Base-by-base conservation (phyloP, 2,113 vertebrate species). In the Amblyopsis rosae region DNA sequence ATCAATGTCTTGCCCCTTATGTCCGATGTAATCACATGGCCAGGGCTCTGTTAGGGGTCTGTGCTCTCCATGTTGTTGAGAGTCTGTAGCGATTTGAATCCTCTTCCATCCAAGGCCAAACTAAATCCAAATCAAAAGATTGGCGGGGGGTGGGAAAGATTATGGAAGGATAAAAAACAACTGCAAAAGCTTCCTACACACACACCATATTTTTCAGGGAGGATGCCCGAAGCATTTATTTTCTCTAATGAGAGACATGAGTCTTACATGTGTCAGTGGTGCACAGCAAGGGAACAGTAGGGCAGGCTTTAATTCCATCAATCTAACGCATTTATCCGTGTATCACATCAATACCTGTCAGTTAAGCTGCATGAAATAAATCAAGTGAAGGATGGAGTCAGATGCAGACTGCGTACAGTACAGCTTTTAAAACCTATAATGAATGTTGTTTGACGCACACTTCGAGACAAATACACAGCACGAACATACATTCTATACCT, bases 231-330 rank as follows among this genome's bases (percentile, higher is more conserved):
- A 90, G 90, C 86, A 79, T 88, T 88, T 88, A 89, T 85, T 87
- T 86, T 77, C 81, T 89, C 85, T 91, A 92, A 92, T 88, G 88
- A 92, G 91, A 87, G 86, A 88, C 86, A 89, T 59, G 81, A 89
- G 87, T 84, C 87, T 88, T 86, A 80, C 86, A 87, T 87, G 87
- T 86, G 87, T 86, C 90, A 84, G 82, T 68, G 80, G 78, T 78
- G 86, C 88, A 84, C 85, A 81, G 82, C 82, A 81, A 74, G 84
- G 81, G 83, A 89, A 90, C 85, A 91, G 88, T 81, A 85, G 68
- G 71, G 74, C 76, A 76, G 86, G 86, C 83, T 86, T 85, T 89
- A 82, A 84, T 83, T 84, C 83, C 76, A 83, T 85, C 82, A 85
- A 84, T 85, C 88, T 70, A 68, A 75, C 79, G 79, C 75, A 66